Percentiles rank a stretch among this genome's conserved stretches.
Evolutionary conservation across 2,797 vertebrate species (phyloP).

Genomic region (Toxotes lorentzi): DNA sequence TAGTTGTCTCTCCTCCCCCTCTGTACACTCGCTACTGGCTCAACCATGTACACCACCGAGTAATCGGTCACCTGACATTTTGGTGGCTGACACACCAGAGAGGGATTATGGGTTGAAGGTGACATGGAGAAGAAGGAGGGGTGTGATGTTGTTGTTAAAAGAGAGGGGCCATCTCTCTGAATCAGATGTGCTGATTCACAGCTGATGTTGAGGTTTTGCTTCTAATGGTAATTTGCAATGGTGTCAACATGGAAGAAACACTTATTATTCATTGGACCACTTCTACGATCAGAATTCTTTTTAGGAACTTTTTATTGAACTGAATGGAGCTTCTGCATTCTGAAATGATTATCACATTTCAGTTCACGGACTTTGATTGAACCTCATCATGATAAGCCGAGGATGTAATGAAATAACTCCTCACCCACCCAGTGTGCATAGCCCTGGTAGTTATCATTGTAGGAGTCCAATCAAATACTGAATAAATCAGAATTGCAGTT

Average conservation of each 20-base stretch:
- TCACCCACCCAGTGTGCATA: not conserved
- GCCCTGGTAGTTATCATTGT: not conserved
- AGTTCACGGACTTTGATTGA: not conserved
- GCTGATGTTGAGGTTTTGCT: constrained; percentile 40
- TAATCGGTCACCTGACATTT: constrained; percentile 60
- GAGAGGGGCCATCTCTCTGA: constrained; percentile 84
- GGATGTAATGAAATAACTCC: not conserved
- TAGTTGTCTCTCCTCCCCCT: constrained; percentile 12
- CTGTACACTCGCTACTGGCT: constrained; percentile 54
- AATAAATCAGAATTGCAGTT: not conserved
- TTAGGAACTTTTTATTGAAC: constrained; percentile 1
- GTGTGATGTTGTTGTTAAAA: constrained; percentile 83
- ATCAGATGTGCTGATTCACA: constrained; percentile 81
- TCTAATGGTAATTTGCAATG: not conserved
- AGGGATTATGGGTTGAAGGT: constrained; percentile 90
- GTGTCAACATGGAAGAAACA: not conserved
- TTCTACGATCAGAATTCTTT: not conserved
- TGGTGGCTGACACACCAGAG: constrained; percentile 91
- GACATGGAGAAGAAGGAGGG: constrained; percentile 90
- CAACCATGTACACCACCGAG: constrained; percentile 57
- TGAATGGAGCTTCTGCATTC: not conserved
- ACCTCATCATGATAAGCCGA: not conserved
- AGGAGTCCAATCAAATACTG: not conserved
- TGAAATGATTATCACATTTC: not conserved
- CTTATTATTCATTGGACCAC: not conserved